Evolutionary conservation across 2,888 invertebrate species (phyloP).

Genomic region (Latrodectus hesperus): DNA sequence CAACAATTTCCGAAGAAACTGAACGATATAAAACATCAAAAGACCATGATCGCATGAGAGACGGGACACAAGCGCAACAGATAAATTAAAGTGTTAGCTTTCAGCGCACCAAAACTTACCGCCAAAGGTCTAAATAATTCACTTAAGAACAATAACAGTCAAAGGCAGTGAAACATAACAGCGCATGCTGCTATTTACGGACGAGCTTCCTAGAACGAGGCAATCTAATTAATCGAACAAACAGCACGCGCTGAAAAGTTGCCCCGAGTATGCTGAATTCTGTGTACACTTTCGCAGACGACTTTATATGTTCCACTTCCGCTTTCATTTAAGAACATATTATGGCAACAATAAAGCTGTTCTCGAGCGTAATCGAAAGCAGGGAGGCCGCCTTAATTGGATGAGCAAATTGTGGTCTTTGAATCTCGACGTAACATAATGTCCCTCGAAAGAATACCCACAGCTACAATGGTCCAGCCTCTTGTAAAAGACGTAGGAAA

Average conservation of each 20-base stretch:
- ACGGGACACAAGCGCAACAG: no score
- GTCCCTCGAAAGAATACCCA: no score
- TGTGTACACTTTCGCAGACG: slow-evolving; percentile 10
- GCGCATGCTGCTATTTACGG: background rate
- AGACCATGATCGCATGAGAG: no score
- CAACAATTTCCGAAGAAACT: no score
- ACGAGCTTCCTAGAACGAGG: background rate
- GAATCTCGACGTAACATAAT: background rate
- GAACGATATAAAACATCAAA: no score
- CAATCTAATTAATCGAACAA: background rate
- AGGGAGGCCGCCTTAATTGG: background rate
- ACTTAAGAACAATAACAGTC: background rate
- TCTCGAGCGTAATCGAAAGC: background rate
- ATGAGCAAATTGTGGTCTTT: background rate
- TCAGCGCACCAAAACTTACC: background rate
- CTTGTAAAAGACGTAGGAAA: background rate
- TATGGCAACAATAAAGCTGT: slow-evolving; percentile 18
- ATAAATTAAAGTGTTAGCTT: no score
- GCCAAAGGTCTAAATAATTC: background rate
- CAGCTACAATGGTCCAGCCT: background rate
- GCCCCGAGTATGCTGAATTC: background rate
- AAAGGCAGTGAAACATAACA: background rate
- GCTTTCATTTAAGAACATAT: slow-evolving; percentile 17
- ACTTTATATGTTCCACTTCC: slow-evolving; percentile 11
- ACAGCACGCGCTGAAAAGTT: slow-evolving; percentile 13